Base-by-base conservation (phyloP, 2,797 vertebrate species). In the Pseudochirops cupreus region DNA sequence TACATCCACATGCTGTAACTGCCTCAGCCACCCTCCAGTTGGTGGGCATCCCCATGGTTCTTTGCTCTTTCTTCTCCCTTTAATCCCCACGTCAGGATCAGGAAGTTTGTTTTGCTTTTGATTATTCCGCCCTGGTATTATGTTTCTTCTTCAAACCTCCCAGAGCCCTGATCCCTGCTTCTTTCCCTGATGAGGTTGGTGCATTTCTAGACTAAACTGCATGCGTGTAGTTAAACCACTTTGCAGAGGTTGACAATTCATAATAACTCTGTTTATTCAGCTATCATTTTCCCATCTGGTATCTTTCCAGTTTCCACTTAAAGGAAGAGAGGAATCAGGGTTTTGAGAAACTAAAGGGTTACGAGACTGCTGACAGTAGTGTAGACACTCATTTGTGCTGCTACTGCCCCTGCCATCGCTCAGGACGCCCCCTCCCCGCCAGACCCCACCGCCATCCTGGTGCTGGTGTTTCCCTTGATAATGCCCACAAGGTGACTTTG, bases 271-370 rank as follows among this genome's bases (percentile, higher is more conserved):
- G n/a, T 46, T 82, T 46, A 82, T 46, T 82, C 39, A 46, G 4
- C n/a, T 82, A 3, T 46, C 24, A 9, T 11, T 82, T 82, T 82
- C 31, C 39, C 18, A 9, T 74, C 67, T 21, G 24, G 21, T 39
- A 39, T 74, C 67, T 39, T 39, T 67, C 39, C 2, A 0, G 6
- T 74, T 39, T 74, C 18, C 7, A 67, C 12, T n/a, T 67, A 67
- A 95, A 56, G 50, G 94, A 94, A 67, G 89, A 28, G 74, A 28
- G 21, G 53, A 95, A 39, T n/a, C 1, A 10, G 13, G 50, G 21
- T 92, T 96, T 91, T 94, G 50, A 91, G 91, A 91, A 94, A 58
- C 50, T 91, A 82, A 31, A 95, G 92, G 31, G 18, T 50, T 53
- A 59, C 29, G 33, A 67, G 74, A 46, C 24, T 46, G 18, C 24